phyloP scores from a whole-genome alignment of 2,888 invertebrate genomes.

The Steinernema carpocapsae region DNA sequence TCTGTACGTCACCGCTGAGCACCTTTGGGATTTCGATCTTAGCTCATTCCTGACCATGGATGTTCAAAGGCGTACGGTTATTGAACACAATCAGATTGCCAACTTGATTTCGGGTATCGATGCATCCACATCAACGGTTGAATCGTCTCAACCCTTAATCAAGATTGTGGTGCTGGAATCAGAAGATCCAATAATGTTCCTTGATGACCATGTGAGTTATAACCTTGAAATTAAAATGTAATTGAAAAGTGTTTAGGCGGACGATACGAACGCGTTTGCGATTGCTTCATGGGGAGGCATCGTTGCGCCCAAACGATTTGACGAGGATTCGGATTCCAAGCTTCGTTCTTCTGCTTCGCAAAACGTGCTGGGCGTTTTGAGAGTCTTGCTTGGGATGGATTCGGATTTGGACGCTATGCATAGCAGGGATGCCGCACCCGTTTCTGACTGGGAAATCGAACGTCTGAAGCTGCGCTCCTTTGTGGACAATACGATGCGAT shows the following conservation, averaged over 20 bases:
- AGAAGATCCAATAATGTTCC: not conserved
- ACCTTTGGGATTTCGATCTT: slow-evolving; percentile 63
- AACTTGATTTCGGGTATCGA: slow-evolving; percentile 43
- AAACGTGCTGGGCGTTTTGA: slow-evolving; percentile 13
- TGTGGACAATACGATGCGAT: slow-evolving; percentile 53
- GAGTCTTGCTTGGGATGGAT: slow-evolving; percentile 53
- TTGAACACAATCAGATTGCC: slow-evolving; percentile 30
- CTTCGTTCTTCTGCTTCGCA: not conserved
- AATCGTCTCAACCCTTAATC: slow-evolving; percentile 40
- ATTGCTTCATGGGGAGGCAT: slow-evolving; percentile 66
- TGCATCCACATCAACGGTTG: slow-evolving; percentile 36
- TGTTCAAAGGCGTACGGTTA: slow-evolving; percentile 27
- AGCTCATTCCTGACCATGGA: slow-evolving; percentile 42
- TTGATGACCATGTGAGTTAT: slow-evolving; percentile 36
- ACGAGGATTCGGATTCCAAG: not conserved
- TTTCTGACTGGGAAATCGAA: slow-evolving; percentile 54
- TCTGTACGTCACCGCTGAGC: slow-evolving; percentile 50
- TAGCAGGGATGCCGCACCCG: slow-evolving; percentile 45
- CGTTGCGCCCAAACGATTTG: slow-evolving; percentile 25
- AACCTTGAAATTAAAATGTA: not conserved
- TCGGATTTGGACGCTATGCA: slow-evolving; percentile 44
- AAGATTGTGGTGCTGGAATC: slow-evolving; percentile 45
- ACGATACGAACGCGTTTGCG: slow-evolving; percentile 54
- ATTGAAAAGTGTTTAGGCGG: slow-evolving; percentile 40
- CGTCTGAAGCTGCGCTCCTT: slow-evolving; percentile 41